Conservation (phyloP, 1,140 invertebrate genomes). For the Bombus ignitus region DNA sequence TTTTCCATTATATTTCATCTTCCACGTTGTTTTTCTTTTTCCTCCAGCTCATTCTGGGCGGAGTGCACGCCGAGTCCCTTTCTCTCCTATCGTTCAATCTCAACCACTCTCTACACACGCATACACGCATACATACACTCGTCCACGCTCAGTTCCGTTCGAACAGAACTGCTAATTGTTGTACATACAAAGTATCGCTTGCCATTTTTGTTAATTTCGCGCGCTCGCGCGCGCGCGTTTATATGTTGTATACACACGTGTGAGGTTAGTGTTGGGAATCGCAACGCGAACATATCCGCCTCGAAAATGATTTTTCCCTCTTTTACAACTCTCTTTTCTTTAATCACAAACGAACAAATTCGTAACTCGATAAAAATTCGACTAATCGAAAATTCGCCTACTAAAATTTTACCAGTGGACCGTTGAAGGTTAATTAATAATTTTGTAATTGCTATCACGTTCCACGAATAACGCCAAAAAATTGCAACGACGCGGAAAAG, state of each 20-base stretch:
- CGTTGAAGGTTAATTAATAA: not conserved
- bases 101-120: not conserved
- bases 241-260: conserved; percentile 39
- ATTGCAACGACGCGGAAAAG: not conserved
- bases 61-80: conserved; percentile 47
- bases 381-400: conserved; percentile 23
- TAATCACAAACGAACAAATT: not conserved
- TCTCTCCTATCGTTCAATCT: not conserved
- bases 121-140: not conserved
- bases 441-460: not conserved
- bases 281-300: not conserved
- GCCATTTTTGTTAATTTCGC: conserved; percentile 1
- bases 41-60: conserved; percentile 9
- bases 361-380: conserved; percentile 15
- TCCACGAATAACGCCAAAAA: not conserved
- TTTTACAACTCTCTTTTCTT: not conserved
- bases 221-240: conserved; percentile 14
- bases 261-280: conserved; percentile 47
- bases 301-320: not conserved
- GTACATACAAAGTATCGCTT: conserved; percentile 50
- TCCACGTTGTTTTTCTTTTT: no score
- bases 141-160: conserved; percentile 23
- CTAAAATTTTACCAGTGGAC: not conserved
- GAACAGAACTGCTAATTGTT: conserved; percentile 42
- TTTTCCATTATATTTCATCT: not conserved